A percentile compares a stretch with the other conserved stretches of the same genome.
phyloP scores from a whole-genome alignment of 2,888 invertebrate genomes.

The Aricia artaxerxes region DNA sequence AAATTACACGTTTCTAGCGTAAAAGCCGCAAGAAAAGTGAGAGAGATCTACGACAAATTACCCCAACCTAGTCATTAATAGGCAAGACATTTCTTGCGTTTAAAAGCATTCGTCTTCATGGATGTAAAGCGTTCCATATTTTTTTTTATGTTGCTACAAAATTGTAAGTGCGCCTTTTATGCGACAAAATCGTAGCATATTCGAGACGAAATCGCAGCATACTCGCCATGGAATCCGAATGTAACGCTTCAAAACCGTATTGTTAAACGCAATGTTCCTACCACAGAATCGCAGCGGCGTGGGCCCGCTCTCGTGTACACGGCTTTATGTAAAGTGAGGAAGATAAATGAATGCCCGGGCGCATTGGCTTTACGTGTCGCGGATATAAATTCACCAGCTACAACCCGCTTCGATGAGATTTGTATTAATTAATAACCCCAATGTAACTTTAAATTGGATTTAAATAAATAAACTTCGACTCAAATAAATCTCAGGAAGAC shows the following conservation, averaged over 20 bases:
- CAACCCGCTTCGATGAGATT: conserved; percentile 41
- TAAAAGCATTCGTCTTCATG: neutral
- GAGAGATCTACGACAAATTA: no score
- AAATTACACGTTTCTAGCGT: no score
- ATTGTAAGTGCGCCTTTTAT: neutral
- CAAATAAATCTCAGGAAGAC: conserved; percentile 3
- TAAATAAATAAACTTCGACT: conserved; percentile 4
- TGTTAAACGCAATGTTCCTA: neutral
- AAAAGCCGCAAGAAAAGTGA: no score
- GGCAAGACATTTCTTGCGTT: neutral
- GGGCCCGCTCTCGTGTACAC: conserved; percentile 28
- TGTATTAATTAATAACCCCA: conserved; percentile 32
- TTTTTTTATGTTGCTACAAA: neutral
- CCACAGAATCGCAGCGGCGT: neutral
- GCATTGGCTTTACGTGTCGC: conserved; percentile 40
- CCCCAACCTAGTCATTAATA: no score
- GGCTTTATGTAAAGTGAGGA: conserved; percentile 36
- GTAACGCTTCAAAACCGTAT: neutral
- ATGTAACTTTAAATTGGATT: conserved; percentile 26
- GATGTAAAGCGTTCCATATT: no score
- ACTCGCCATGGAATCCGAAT: neutral
- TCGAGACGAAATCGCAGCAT: neutral
- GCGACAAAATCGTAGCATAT: neutral
- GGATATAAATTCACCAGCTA: conserved; percentile 42
- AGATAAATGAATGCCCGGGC: conserved; percentile 42